Percentiles rank a stretch among this genome's conserved stretches.
Evolutionary conservation across 2,888 invertebrate genomes (phyloP).

Genomic region (Muscina levida): DNA sequence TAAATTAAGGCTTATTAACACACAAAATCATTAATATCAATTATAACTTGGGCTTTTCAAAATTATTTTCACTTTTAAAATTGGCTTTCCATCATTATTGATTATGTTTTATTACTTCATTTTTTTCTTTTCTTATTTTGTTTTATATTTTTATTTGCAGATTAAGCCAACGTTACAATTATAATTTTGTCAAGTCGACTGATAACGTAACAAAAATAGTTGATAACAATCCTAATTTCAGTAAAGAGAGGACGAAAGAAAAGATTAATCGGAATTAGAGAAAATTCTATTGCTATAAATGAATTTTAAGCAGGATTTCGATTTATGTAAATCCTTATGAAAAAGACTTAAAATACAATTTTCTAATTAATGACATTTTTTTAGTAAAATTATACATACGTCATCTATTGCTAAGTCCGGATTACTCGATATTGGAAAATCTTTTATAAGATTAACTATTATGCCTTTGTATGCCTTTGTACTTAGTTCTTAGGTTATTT

Average conservation of each 20-base stretch:
- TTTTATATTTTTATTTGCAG: constrained; percentile 53
- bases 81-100: background rate
- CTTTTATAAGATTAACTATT: background rate
- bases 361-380: background rate
- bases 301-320: too few relatives aligned
- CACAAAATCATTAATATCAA: background rate
- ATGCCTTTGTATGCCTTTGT: constrained; percentile 47
- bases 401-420: background rate
- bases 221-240: constrained; percentile 22
- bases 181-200: constrained; percentile 53
- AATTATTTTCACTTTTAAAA: background rate
- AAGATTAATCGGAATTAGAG: background rate
- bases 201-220: constrained; percentile 48
- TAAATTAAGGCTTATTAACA: background rate
- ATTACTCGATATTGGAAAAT: constrained; percentile 6
- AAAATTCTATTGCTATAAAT: too few relatives aligned
- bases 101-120: constrained; percentile 28
- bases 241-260: background rate
- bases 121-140: constrained; percentile 11
- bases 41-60: background rate
- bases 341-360: background rate
- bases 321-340: background rate
- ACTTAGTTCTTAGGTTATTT: constrained; percentile 56
- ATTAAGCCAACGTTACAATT: constrained; percentile 50
- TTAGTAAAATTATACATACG: background rate